Evolutionary conservation across 2,113 vertebrate species (phyloP), one percentile per base, ranked within the genome.

Genomic region (Urocolius indicus): DNA sequence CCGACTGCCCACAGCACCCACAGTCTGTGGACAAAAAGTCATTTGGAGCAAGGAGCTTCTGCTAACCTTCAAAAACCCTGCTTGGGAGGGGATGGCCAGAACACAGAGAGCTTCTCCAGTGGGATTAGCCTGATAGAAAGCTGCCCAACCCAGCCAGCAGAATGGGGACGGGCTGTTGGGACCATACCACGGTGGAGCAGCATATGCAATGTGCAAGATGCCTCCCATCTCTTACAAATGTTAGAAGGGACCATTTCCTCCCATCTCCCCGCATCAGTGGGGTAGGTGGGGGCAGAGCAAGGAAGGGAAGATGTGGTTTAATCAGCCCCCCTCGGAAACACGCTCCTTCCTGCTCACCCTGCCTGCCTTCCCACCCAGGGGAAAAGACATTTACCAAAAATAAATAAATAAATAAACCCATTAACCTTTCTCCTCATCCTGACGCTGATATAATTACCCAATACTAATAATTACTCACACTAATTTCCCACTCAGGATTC

Each of bases 351-450:
- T 97, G 88, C 88, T 78, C 90, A 84, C 82, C 73, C 81, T 59
- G 66, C 73, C 65, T 82, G 78, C 68, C 74, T 94, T 95, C 86
- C 93, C 78, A 63, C 94, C 73, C 59, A 3, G 29, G 89, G 90
- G 94, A 97, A 95, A 92, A 97, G 95, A 91, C 94, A 95, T 95
- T 96, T 96, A 94, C 69, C 38, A 51, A 12, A 97, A 95, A 96
- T 89, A 95, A 95, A 95, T 96, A 94, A 95, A 94, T 95, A 95
- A 93, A 90, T 72, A 89, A 86, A 69, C 66, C 78, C 71, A 96
- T 96, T 97, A 97, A 97, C 95, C 96, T 97, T 97, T 97, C 94
- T 97, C 91, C 93, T 97, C 95, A 97, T 97, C 95, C 95, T 96
- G 95, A 96, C 11, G 79, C 89, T 96, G 95, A 94, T 96, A 93